A percentile compares a stretch with the other conserved stretches of the same genome.
phyloP scores from a whole-genome alignment of 2,113 vertebrate genomes.

The Brevimyrus niger region DNA sequence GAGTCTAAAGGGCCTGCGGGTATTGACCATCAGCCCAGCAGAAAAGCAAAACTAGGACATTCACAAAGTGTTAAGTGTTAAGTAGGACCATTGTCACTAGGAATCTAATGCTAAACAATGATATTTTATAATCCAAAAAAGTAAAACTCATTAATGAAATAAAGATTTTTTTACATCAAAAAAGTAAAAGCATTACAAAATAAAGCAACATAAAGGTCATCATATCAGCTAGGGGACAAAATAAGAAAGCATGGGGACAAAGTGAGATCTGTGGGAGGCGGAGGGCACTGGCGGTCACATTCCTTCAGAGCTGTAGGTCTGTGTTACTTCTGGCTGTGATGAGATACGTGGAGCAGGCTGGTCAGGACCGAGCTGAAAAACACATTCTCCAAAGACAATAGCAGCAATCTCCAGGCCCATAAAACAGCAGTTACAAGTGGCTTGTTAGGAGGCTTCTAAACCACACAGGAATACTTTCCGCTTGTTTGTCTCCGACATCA shows the following conservation, averaged over 20 bases:
- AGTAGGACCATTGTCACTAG: neutral
- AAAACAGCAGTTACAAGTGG: neutral
- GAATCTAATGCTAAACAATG: neutral
- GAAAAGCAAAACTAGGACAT: neutral
- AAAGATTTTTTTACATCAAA: neutral
- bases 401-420: neutral
- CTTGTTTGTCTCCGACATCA: slow-evolving; percentile 5
- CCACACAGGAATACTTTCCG: slow-evolving; percentile 3
- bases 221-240: neutral
- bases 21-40: neutral
- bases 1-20: neutral
- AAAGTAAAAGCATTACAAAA: neutral
- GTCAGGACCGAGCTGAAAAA: neutral
- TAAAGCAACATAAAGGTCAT: neutral
- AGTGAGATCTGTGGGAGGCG: neutral
- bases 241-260: neutral
- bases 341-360: neutral
- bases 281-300: neutral
- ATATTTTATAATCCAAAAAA: neutral
- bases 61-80: too few species aligned
- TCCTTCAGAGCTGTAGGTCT: neutral
- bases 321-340: neutral
- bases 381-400: slow-evolving; percentile 18
- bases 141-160: neutral
- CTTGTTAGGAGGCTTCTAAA: neutral